Base-by-base conservation (phyloP, 2,797 vertebrate species). In the Thaleichthys pacificus region DNA sequence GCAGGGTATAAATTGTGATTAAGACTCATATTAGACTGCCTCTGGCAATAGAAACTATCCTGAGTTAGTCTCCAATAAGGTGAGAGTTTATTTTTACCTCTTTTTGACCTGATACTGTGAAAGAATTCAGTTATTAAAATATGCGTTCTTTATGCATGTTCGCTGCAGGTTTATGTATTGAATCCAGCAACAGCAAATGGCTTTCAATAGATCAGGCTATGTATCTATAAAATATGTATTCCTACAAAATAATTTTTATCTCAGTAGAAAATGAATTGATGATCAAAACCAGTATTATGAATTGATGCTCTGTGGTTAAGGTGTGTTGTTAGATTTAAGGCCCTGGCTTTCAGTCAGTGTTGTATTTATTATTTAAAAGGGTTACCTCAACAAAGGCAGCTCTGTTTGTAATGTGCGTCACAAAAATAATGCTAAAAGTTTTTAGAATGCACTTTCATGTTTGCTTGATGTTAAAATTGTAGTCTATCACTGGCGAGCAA, bases 361-460 rank as follows among this genome's bases (percentile, higher is more conserved):
- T 74, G 75, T 69, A 82, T 83, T 85, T 77, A 85, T 85, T 85
- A 83, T 83, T 84, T 70, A 88, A 72, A 83, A 80, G 72, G 72
- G 69, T 49, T 68, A 70, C 35, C 70, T 62, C 82, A 88, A 85
- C 32, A 72, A 77, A 71, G 80, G 74, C 56, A 81, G 38, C 76
- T 82, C 66, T 69, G 77, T 72, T 80, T 83, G 64, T 72, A 28
- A 69, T 71, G 65, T 70, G 70, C 72, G 66, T 79, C 68, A 61
- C 4, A 26, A 5, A 26, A 61, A 61, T 66, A 78, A 80, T 65
- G 74, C 82, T 85, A 79, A 84, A 82, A 88, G 86, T 70, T 83
- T 87, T 86, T 80, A 77, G 77, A 86, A 77, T 80, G 71, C 69
- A 69, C 70, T 84, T 85, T 87, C 73, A 84, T 83, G 78, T 84